Evolutionary conservation across 2,797 vertebrate genomes (phyloP), one percentile per base, ranked within the genome.

Genomic region (Galagoides demidoff): DNA sequence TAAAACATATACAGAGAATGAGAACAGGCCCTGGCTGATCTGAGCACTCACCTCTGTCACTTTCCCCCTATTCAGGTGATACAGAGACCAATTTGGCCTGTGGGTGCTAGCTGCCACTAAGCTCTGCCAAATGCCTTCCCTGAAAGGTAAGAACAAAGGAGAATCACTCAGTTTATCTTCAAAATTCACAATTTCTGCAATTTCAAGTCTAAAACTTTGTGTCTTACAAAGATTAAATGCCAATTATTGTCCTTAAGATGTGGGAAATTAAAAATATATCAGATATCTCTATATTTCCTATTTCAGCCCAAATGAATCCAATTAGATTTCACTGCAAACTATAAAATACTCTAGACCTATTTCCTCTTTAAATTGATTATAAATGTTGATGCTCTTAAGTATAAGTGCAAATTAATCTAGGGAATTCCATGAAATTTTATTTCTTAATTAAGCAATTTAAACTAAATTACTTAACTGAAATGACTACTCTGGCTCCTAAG

Each of bases 391-490:
- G 97, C 88, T 97, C 61, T 97, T 97, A 98, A 97, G 97, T 97
- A 4, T 71, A 98, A 97, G 92, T 98, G 85, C 81, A 97, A 98
- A 98, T 98, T 97, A 97, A 96, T 96, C 96, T 96, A 83, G 96
- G 97, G 85, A 89, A 98, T 63, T 95, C 94, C 86, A 93, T 96
- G 95, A 98, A 97, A 96, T 96, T 96, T 97, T 97, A 85, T 94
- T 97, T 97, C 97, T 98, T 95, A 97, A 89, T 98, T 96, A 97
- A 97, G 94, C 63, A 96, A 92, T 98, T 98, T 97, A 90, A 97
- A 89, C 83, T 95, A 87, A 97, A 95, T 90, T 94, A 73, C 95
- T 97, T 96, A 97, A 97, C 96, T 95, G 95, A 97, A 98, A 71
- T 39, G 84, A 95, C 61, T 97, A 85, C 77, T 91, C 37, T 84